Percentiles rank a stretch among this genome's conserved stretches.
Conservation (phyloP, 2,113 vertebrate species). For the Spea multiplicata region DNA sequence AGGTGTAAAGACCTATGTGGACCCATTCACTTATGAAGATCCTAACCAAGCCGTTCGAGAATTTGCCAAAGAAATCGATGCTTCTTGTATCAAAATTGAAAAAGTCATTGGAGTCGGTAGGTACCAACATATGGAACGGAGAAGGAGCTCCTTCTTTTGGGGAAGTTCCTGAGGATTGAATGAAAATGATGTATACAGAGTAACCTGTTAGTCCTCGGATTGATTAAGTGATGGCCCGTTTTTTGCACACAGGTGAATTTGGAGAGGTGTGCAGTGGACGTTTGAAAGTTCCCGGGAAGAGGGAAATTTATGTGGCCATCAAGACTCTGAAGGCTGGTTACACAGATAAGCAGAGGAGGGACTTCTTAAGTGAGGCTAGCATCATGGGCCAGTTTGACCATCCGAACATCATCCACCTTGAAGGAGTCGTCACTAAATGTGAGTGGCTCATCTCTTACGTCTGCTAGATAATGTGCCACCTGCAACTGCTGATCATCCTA, state of each 20-base stretch:
- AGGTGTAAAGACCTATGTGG: constrained; percentile 97
- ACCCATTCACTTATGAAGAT: constrained; percentile 97
- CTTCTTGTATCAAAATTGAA: constrained; percentile 97
- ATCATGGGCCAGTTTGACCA: constrained; percentile 99
- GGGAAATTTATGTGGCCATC: constrained; percentile 96
- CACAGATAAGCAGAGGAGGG: constrained; percentile 93
- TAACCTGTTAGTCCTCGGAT: background rate
- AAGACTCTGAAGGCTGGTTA: constrained; percentile 97
- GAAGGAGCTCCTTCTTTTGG: too few species aligned
- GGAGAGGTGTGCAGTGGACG: constrained; percentile 96
- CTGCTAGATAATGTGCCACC: too few species aligned
- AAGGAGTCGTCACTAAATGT: constrained; percentile 98
- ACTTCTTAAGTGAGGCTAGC: constrained; percentile 96
- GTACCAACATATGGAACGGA: constrained; percentile 44
- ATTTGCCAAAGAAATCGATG: constrained; percentile 98
- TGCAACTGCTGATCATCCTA: too few species aligned
- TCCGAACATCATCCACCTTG: constrained; percentile 95
- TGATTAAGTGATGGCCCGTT: background rate
- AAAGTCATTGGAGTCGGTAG: constrained; percentile 97
- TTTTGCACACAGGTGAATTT: constrained; percentile 78
- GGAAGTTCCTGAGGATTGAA: too few species aligned
- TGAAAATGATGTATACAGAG: background rate
- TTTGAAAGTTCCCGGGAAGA: constrained; percentile 92
- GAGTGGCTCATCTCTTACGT: constrained; percentile 55
- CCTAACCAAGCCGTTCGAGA: constrained; percentile 96